These are phyloP conservation scores for Ennomos fuscantarius DNA, from an alignment of 2,888 invertebrate genomes.

Conservation along the genomic window DNA sequence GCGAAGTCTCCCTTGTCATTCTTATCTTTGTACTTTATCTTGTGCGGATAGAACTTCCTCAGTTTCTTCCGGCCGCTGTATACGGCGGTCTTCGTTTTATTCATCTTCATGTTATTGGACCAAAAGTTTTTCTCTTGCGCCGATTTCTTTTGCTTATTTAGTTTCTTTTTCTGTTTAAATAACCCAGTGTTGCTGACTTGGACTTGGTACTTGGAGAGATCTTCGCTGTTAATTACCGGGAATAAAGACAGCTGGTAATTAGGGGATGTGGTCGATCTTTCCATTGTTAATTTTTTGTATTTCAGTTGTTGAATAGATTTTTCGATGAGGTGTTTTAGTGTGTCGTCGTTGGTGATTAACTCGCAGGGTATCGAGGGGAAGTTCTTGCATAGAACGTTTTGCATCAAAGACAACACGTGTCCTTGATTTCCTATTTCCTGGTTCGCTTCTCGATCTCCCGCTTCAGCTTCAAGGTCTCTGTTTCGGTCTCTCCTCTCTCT, in stretches of 20 bases:
- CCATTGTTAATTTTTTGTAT: constrained; percentile 57
- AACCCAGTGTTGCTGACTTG: constrained; percentile 52
- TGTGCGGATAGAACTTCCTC: constrained; percentile 75
- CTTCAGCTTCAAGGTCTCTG: constrained; percentile 38
- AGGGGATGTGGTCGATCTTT: constrained; percentile 52
- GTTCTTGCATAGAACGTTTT: constrained; percentile 70
- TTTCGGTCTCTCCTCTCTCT: constrained; percentile 21
- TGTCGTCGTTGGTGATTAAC: constrained; percentile 63
- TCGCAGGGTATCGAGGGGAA: constrained; percentile 72
- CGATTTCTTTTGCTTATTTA: constrained; percentile 17
- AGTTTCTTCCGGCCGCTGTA: constrained; percentile 65
- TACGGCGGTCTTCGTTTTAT: constrained; percentile 44
- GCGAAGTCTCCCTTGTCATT: constrained; percentile 46
- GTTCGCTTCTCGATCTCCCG: constrained; percentile 33
- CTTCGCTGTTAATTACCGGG: constrained; percentile 67
- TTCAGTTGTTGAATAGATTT: constrained; percentile 70
- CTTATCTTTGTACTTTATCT: constrained; percentile 70
- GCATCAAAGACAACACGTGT: constrained; percentile 61
- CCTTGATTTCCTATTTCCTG: constrained; percentile 18
- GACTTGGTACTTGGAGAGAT: constrained; percentile 63
- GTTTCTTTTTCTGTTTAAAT: constrained; percentile 35
- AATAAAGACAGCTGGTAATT: constrained; percentile 54
- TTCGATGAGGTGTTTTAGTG: constrained; percentile 60
- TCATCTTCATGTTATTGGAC: constrained; percentile 42
- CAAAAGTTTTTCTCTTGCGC: constrained; percentile 36